Evolutionary conservation across 2,797 vertebrate species (phyloP), one percentile per base, ranked within the genome.

Genomic region (Apodemus agrarius): DNA sequence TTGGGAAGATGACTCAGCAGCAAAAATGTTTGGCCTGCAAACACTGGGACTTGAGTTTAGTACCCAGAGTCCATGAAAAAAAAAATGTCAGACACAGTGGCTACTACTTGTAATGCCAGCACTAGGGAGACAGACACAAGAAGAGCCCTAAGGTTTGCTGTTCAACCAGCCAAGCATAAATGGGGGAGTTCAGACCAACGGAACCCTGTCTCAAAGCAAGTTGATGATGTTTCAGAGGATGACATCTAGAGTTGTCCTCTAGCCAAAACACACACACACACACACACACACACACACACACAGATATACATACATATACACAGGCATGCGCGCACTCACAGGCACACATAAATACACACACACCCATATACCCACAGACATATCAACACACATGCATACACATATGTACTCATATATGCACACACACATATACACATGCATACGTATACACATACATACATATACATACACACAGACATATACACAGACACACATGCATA

Each of bases 381-480:
- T n/a, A n/a, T n/a, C n/a, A n/a, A n/a, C n/a, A n/a, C 26, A 63
- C 3, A 63, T 29, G 6, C 2, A 63, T 2, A 26, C 24, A 63
- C 9, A 63, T 12, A 9, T 10, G 29, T 3, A 29, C 3, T 29
- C 10, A 65, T 0, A 65, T 1, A 65, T 10, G 29, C 2, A 65
- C 1, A 14, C 3, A 67, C 4, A 67, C 3, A 26, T 4, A 67
- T 1, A 65, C 12, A 65, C 12, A 31, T 3, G 29, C 3, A 11
- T 0, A 63, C 29, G 29, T 12, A 37, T 22, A 82, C 54, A 82
- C 1, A 82, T 12, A 81, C 5, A 81, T 12, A 63, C 24, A 63
- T 63, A 13, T 3, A 65, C 2, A 65, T 3, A 65, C 10, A 31
- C 22, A 65, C 24, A 63, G 2, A 63, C 10, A 26, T 9, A 63